phyloP scores from a whole-genome alignment of 2,888 invertebrate genomes.

The Drosophila kanekoi region DNA sequence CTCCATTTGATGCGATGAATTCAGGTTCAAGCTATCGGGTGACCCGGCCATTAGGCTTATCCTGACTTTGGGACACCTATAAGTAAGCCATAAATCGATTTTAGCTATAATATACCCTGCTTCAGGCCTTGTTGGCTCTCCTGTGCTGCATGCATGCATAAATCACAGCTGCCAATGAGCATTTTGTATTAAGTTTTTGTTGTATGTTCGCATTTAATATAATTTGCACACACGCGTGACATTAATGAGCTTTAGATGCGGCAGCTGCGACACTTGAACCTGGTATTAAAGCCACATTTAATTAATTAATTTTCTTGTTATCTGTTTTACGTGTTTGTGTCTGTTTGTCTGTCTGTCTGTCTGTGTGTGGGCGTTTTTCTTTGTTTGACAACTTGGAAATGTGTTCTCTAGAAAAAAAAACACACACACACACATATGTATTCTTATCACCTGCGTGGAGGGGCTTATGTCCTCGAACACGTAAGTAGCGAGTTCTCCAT shows the following conservation, averaged over 20 bases:
- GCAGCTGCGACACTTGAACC: slow-evolving; percentile 71
- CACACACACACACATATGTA: slow-evolving; percentile 4
- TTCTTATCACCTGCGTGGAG: slow-evolving; percentile 27
- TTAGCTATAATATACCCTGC: background rate
- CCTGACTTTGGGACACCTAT: background rate
- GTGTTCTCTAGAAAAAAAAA: slow-evolving; percentile 12
- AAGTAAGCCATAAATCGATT: slow-evolving; percentile 5
- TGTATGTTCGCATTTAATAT: slow-evolving; percentile 22
- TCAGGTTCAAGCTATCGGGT: slow-evolving; percentile 6
- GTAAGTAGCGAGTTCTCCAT: slow-evolving; percentile 9
- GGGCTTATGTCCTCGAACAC: slow-evolving; percentile 10
- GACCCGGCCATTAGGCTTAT: slow-evolving; percentile 24
- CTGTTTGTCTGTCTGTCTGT: slow-evolving; percentile 9
- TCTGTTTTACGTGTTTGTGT: slow-evolving; percentile 46
- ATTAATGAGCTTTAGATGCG: slow-evolving; percentile 73
- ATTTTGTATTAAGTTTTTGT: slow-evolving; percentile 22
- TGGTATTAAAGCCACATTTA: slow-evolving; percentile 58
- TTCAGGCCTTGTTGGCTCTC: background rate
- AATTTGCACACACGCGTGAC: slow-evolving; percentile 43
- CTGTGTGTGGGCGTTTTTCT: slow-evolving; percentile 3
- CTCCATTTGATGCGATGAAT: background rate
- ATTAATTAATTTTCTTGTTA: slow-evolving; percentile 75
- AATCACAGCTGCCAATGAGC: slow-evolving; percentile 73
- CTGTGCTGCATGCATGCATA: slow-evolving; percentile 32
- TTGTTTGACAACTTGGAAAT: slow-evolving; percentile 21